These are phyloP conservation scores for Crioceris asparagi DNA, from an alignment of 2,888 invertebrate genomes.

Conservation along the genomic window DNA sequence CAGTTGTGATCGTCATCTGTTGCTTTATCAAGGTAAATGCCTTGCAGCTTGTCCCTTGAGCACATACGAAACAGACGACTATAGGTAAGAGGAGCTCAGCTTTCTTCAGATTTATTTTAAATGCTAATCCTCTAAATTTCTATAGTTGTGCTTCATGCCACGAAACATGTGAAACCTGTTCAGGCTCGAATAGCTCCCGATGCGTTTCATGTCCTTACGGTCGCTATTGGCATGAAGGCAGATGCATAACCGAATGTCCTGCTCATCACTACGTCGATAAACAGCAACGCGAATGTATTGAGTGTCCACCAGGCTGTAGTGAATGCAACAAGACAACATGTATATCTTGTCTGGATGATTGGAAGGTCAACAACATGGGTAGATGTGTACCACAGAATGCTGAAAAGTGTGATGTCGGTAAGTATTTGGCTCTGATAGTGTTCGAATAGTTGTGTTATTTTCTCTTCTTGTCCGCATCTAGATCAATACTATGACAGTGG, in stretches of 20 bases:
- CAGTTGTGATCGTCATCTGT: conserved; percentile 79
- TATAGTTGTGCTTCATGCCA: conserved; percentile 68
- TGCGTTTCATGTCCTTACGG: conserved; percentile 73
- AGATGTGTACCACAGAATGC: conserved; percentile 62
- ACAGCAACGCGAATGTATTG: conserved; percentile 68
- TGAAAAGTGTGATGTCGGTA: conserved; percentile 56
- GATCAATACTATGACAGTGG: conserved; percentile 64
- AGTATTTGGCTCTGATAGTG: too few relatives aligned
- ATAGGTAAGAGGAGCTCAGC: too few relatives aligned
- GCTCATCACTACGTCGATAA: conserved; percentile 65
- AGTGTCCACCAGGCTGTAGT: conserved; percentile 67
- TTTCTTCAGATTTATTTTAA: too few relatives aligned
- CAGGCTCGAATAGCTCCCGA: conserved; percentile 63
- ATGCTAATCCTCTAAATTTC: neutral
- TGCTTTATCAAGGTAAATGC: conserved; percentile 72
- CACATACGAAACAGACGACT: conserved; percentile 79
- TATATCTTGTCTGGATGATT: conserved; percentile 60
- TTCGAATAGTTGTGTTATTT: too few relatives aligned
- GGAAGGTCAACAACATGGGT: conserved; percentile 66
- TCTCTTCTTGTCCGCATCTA: conserved; percentile 42
- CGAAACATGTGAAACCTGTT: conserved; percentile 68
- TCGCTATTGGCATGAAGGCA: conserved; percentile 58
- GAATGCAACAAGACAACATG: conserved; percentile 66
- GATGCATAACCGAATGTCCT: conserved; percentile 63
- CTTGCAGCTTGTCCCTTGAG: conserved; percentile 72